Base-by-base conservation (phyloP, 2,888 invertebrate genomes). In the Zygothrica quintamaculata region DNA sequence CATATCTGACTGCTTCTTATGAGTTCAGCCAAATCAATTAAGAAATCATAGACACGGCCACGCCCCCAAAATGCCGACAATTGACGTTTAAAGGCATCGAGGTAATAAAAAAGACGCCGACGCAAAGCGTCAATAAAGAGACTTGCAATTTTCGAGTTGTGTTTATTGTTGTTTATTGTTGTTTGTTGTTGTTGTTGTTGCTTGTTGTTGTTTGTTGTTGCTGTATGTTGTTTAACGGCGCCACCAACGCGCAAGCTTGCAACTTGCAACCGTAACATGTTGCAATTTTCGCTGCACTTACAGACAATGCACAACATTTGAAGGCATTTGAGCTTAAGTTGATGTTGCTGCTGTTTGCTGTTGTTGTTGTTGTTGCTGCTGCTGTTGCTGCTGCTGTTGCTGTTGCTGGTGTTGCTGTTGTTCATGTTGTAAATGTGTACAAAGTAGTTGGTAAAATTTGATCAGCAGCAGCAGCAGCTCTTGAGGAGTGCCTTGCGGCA, bases 21-120 rank as follows among this genome's bases (percentile, higher is more conserved):
- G 11, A 29, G 61, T 55, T 62, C 61, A 56, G 71, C 46, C 78
- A 80, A 80, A 80, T 80, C 80, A 80, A 81, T 80, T 80, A 84
- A 81, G 74, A 76, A 81, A 76, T 74, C 84, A 74, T 71, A 74
- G 84, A 70, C 80, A 67, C 52, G 47, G 59, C 62, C 84, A 77
- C 80, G 77, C 80, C 81, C 58, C 58, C 43, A 5, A 22, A 22
- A 44, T 37, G 34, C 43, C 43, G 33, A 34, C 73, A 57, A 67
- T 72, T 58, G 67, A 72, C 66, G 71, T 33, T 47, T 62, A 40
- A 42, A 42, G 13, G 8, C 40, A 62, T 60, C 31, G n/a, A 34
- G 40, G 55, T 43, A 48, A 53, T 44, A 64, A 55, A 22, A 34
- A 62, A 48, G 61, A 57, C 52, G 52, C 37, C 51, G 62, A 26